Evolutionary conservation across 2,113 vertebrate genomes (phyloP), one percentile per base, ranked within the genome.

Genomic region (Zapornia atra): DNA sequence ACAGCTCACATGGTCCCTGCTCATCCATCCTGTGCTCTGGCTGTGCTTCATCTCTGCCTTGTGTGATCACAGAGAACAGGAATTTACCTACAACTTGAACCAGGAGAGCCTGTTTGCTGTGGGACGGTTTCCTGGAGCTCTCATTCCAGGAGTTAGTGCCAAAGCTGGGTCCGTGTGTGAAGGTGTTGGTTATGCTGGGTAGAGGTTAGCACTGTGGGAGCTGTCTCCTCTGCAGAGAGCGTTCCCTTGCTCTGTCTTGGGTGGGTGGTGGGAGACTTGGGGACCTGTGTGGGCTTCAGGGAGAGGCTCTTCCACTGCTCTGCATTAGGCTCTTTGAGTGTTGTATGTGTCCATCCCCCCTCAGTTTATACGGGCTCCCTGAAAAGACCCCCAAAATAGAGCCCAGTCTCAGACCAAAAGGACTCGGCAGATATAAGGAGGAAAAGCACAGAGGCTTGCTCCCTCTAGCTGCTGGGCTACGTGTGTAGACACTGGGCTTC

Each of bases 51-150:
- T 40, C 82, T 84, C 29, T 17, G 21, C 69, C 68, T 77, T 3
- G 1, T 40, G 0, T 64, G 65, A 14, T 60, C 1, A 0, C 29
- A 44, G 40, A 53, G 50, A 28, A 77, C 36, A 85, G 14, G 8
- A 57, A 53, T 57, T 70, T 48, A 46, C 36, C 44, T 73, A 12
- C 6, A 13, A 0, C 70, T 3, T 29, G 75, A 85, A 33, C 51
- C 22, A 2, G 2, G 13, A 56, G 69, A 72, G 28, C 42, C 72
- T 51, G 10, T 90, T 92, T 84, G 73, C 59, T 65, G 40, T 78
- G 64, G 86, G 69, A 42, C 9, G 0, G 8, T 63, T 65, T 48
- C 72, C 60, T 46, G 33, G 54, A 65, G 78, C 69, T 84, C 44
- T 82, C 2, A 2, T 42, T 80, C 31, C 81, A 69, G 46, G 64